Base-by-base conservation (phyloP, 2,888 invertebrate species). In the Eucera pruinosa region DNA sequence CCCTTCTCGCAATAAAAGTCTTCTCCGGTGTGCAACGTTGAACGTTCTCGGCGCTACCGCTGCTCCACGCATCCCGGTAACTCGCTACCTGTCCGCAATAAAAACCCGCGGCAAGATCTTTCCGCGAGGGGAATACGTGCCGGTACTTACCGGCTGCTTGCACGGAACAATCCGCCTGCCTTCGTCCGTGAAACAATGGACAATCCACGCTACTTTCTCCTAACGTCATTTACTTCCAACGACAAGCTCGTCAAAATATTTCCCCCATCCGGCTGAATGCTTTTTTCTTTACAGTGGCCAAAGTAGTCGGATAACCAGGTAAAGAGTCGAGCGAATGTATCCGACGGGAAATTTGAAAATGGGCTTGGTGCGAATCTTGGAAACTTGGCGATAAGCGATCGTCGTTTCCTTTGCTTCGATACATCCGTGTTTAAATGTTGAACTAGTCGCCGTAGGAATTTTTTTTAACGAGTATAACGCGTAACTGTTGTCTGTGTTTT, bases 21-120 rank as follows among this genome's bases (percentile, higher is more conserved):
- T 61, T 43, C 54, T 25, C 33, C 11, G 50, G 23, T 4, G 23
- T 4, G 47, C 36, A 25, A 9, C 55, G 55, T 47, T 48, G 27
- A 60, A 41, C 50, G 61, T 15, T 20, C 36, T n/a, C 36, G 15
- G 18, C 15, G 23, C n/a, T n/a, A n/a, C n/a, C n/a, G n/a, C n/a
- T n/a, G 20, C 60, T 48, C 15, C 27, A 25, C 57, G 50, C 67
- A 23, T 68, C 23, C 72, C 30, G 48, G 45, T 65, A 79, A 72
- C 77, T 72, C 65, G 27, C 64, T 61, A 39, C 39, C 68, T 68
- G 72, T 77, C 68, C 50, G 61, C 65, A 13, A 72, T 61, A 65
- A 74, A 54, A 79, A 60, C 68, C 77, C 71, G 55, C 39, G 54
- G 65, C 68, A 50, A 27, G 64, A 64, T 72, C 54, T 61, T 66